Conservation (phyloP, 2,797 vertebrate species). For the Cyprinella venusta region DNA sequence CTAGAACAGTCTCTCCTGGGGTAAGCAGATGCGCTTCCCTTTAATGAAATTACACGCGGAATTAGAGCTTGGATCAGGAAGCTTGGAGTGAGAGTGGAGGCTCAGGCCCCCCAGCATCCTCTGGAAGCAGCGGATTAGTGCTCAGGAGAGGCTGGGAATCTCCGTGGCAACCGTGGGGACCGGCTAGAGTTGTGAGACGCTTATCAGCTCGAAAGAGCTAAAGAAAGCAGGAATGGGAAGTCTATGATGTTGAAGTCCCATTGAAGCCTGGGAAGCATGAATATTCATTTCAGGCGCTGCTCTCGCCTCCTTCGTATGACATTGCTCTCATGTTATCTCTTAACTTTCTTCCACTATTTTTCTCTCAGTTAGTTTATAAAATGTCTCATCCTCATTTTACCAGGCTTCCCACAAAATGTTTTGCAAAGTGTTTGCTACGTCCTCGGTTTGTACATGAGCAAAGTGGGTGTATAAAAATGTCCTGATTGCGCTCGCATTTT, state of each 20-base stretch:
- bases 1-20: constrained; percentile 62
- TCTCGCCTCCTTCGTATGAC: constrained; percentile 19
- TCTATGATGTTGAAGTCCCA: constrained; percentile 66
- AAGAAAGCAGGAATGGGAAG: constrained; percentile 34
- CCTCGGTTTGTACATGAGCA: constrained; percentile 16
- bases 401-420: constrained; percentile 14
- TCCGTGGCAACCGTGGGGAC: constrained; percentile 53
- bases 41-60: constrained; percentile 75
- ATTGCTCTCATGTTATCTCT: constrained; percentile 31
- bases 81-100: constrained; percentile 57
- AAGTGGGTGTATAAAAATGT: constrained; percentile 28
- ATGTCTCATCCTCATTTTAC: constrained; percentile 15
- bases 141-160: constrained; percentile 53
- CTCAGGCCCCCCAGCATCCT: constrained; percentile 58
- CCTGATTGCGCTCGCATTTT: constrained; percentile 8
- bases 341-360: constrained; percentile 2
- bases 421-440: not conserved
- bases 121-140: constrained; percentile 62
- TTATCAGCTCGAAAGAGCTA: constrained; percentile 65
- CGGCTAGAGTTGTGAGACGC: constrained; percentile 53
- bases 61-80: constrained; percentile 62
- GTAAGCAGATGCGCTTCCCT: constrained; percentile 62
- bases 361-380: constrained; percentile 3
- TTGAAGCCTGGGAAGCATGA: constrained; percentile 70
- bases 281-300: constrained; percentile 70